Evolutionary conservation across 2,113 vertebrate species (phyloP), one percentile per base, ranked within the genome.

Genomic region (Egretta garzetta): DNA sequence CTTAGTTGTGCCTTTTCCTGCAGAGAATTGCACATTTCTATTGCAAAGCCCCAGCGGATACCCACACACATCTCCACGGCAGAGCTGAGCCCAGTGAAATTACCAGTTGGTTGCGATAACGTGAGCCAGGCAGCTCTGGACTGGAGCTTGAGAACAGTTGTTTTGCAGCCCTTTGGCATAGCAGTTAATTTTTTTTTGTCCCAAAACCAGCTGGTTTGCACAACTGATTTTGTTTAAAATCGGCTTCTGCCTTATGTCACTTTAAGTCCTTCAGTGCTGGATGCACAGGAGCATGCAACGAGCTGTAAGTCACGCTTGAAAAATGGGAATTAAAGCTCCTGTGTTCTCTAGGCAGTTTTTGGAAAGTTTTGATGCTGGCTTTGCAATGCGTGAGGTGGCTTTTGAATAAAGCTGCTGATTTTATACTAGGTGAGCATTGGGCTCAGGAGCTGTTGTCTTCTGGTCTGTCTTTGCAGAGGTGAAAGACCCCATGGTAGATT

Each of bases 271-370:
- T 86, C 24, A 39, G 72, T 8, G 3, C 18, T 68, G 77, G 53
- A 39, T 47, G 23, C 35, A 13, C 5, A 1, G 47, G 30, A 73
- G 5, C 6, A 0, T 49, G 33, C 71, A 28, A 14, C 0, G 0
- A 56, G 52, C 59, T 92, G 10, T 17, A 68, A 94, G 19, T 63
- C 41, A 20, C 0, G 2, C 55, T 62, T 14, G 22, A 17, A 62
- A 80, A 89, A 59, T 11, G 4, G 2, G 41, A 58, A 60, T 86
- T 88, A 43, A 84, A 91, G 50, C 72, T 72, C 33, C 47, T 77
- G 4, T 3, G 0, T 86, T 82, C 56, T 80, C 8, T 56, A 55
- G 50, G 60, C 2, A 3, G 19, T n/a, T 79, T 80, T 55, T 24
- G n/a, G 77, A 41, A 82, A 58, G 50, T 77, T 81, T 49, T 75